These are phyloP conservation scores for Liasis olivaceus DNA, from an alignment of 2,797 vertebrate genomes.

Conservation along the genomic window DNA sequence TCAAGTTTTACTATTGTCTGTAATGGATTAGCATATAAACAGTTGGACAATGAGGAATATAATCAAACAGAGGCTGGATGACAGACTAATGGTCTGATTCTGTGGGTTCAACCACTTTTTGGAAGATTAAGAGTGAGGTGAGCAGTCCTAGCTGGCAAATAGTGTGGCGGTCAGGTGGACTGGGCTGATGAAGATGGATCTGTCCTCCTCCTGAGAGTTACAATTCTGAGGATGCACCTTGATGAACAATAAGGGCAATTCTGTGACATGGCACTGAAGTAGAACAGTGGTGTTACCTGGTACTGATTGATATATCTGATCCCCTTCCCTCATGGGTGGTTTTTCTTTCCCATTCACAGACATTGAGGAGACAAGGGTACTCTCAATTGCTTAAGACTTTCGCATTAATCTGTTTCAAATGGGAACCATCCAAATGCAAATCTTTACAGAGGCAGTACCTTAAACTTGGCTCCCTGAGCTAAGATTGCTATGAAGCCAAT, in stretches of 20 bases:
- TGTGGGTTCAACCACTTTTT: background rate
- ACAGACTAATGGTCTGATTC: background rate
- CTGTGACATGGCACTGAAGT: background rate
- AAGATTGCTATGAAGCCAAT: background rate
- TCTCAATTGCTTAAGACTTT: background rate
- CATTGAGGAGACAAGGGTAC: background rate
- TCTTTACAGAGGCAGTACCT: background rate
- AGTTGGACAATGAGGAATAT: background rate
- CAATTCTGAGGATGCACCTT: background rate
- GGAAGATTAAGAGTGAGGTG: background rate
- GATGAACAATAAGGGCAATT: background rate
- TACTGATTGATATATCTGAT: slow-evolving; percentile 22
- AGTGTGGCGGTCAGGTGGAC: too few species aligned
- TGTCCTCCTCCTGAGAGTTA: background rate
- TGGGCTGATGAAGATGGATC: background rate
- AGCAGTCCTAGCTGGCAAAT: background rate
- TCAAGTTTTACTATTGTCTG: background rate
- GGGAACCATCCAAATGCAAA: background rate
- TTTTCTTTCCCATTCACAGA: slow-evolving; percentile 30
- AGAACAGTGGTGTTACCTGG: background rate
- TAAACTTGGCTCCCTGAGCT: background rate
- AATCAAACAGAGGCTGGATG: background rate
- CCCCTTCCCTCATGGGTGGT: background rate
- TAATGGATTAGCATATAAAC: background rate
- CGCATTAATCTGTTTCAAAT: background rate